Evolutionary conservation across 2,797 vertebrate species (phyloP).

Genomic region (Malacoctenus gilli): DNA sequence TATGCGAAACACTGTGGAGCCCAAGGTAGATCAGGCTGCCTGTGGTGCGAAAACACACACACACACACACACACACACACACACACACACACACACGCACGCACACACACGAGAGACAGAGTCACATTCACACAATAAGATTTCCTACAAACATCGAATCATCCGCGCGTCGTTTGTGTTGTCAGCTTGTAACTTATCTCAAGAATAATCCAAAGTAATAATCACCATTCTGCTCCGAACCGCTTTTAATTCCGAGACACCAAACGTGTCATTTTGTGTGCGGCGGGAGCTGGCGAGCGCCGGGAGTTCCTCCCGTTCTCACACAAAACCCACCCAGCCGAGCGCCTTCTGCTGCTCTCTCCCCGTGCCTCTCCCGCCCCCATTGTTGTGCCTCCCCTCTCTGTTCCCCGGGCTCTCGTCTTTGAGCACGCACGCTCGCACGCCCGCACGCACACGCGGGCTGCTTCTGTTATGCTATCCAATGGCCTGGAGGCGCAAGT

Average conservation of each 20-base stretch:
- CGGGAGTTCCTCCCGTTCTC: constrained; percentile 42
- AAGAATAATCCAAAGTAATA: constrained; percentile 32
- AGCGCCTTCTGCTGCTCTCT: constrained; percentile 19
- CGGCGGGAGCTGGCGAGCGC: constrained; percentile 47
- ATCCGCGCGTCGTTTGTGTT: constrained; percentile 23
- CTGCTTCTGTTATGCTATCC: constrained; percentile 55
- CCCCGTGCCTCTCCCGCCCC: constrained; percentile 37
- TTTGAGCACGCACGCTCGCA: constrained; percentile 14
- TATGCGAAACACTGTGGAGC: too few species aligned
- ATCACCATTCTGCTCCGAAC: constrained; percentile 33
- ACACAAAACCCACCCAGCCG: constrained; percentile 32
- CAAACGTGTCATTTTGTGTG: constrained; percentile 36
- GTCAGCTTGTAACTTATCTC: constrained; percentile 31
- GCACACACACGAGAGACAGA: constrained; percentile 2
- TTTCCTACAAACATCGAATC: constrained; percentile 30
- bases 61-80: neutral
- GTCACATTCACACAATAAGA: constrained; percentile 2
- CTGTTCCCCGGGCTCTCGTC: constrained; percentile 19
- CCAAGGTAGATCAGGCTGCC: too few species aligned
- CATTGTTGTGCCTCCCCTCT: constrained; percentile 35
- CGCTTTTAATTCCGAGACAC: constrained; percentile 25
- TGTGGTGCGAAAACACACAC: too few species aligned
- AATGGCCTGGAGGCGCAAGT: constrained; percentile 69
- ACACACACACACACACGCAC: constrained; percentile 7
- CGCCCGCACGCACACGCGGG: constrained; percentile 12